These are phyloP conservation scores for Cryptomyrus ogoouensis DNA, from an alignment of 2,113 vertebrate species.

Conservation along the genomic window DNA sequence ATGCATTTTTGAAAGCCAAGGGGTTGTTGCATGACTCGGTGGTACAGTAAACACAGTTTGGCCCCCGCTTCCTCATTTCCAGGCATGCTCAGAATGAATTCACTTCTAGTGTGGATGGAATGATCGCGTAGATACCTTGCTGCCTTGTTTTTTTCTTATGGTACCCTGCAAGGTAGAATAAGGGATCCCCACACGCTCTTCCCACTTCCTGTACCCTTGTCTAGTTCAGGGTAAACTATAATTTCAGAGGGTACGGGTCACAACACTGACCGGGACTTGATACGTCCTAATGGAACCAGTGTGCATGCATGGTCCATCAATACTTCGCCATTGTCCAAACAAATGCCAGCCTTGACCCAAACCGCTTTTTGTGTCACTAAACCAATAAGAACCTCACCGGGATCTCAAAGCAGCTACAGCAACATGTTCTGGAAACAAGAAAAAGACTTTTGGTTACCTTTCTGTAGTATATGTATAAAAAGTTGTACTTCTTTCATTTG, in stretches of 20 bases:
- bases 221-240: background rate
- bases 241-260: background rate
- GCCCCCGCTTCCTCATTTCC: conserved; percentile 55
- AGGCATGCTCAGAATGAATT: conserved; percentile 34
- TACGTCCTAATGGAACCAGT: background rate
- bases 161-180: conserved; percentile 33
- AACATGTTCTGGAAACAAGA: background rate
- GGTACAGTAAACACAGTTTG: conserved; percentile 39
- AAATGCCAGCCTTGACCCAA: background rate
- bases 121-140: conserved; percentile 44
- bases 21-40: conserved; percentile 59
- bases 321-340: background rate
- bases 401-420: background rate
- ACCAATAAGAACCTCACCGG: background rate
- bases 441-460: background rate
- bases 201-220: background rate
- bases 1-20: conserved; percentile 43
- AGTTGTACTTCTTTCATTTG: background rate
- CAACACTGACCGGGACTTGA: background rate
- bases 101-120: conserved; percentile 41
- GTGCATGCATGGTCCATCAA: background rate
- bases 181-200: background rate
- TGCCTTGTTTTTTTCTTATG: conserved; percentile 45
- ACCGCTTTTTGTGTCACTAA: background rate
- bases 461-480: background rate